Evolutionary conservation across 2,888 invertebrate genomes (phyloP).

Genomic region (Gryllus longicercus): DNA sequence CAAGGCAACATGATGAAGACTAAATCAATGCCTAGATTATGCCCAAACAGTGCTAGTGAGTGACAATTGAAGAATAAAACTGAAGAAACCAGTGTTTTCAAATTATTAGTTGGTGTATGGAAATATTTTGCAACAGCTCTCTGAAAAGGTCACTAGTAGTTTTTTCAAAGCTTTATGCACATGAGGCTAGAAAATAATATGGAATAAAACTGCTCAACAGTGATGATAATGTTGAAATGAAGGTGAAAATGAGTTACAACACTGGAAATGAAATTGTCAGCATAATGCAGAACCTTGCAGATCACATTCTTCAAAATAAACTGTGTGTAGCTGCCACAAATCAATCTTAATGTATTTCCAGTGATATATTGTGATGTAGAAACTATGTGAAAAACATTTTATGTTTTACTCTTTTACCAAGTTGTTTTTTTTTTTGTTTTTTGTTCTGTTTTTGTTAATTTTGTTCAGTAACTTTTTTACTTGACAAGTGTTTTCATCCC

Average conservation of each 20-base stretch:
- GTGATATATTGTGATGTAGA: constrained; percentile 22
- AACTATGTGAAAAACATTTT: background rate
- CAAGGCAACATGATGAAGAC: constrained; percentile 72
- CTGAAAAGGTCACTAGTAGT: background rate
- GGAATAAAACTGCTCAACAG: no score
- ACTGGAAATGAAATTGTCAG: background rate
- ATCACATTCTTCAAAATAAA: constrained; percentile 12
- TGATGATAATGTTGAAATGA: no score
- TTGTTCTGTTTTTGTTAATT: constrained; percentile 19
- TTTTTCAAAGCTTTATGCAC: background rate
- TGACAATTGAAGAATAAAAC: background rate
- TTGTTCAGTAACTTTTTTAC: background rate
- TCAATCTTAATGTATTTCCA: background rate
- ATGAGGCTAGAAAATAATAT: no score
- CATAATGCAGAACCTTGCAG: background rate
- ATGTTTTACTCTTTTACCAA: background rate
- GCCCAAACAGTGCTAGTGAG: background rate
- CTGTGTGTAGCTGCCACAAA: background rate
- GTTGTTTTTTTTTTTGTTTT: constrained; percentile 18
- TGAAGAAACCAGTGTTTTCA: background rate
- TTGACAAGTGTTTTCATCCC: constrained; percentile 2
- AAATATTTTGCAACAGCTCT: constrained; percentile 21
- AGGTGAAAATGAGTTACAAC: no score
- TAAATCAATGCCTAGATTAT: constrained; percentile 50
- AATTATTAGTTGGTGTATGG: constrained; percentile 27